Base-by-base conservation (phyloP, 2,797 vertebrate genomes). In the Lithobates pipiens region DNA sequence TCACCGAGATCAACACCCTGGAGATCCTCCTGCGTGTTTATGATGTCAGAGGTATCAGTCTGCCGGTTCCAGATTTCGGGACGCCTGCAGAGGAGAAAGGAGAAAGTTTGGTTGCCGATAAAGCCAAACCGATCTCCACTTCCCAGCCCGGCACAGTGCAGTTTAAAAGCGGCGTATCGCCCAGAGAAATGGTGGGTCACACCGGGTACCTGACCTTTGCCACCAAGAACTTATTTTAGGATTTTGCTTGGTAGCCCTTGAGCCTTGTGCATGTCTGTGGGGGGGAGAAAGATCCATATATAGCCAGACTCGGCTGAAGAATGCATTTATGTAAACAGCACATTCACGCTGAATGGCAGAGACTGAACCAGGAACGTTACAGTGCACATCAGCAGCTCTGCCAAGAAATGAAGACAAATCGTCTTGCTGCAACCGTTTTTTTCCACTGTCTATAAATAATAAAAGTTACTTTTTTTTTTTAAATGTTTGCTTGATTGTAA, bases 121-220 rank as follows among this genome's bases (percentile, higher is more conserved):
- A 82, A 32, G 85, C 91, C 80, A 85, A 88, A 25, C 89, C 88
- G 81, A 89, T 84, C 18, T 84, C 89, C n/a, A 61, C 23, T 0
- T 88, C 67, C 68, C 91, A 91, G 86, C 92, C 90, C 2, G 85
- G 92, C 15, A 79, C 94, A 0, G 23, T 93, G 85, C 88, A 91
- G 89, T 92, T 97, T 88, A 97, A 95, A 91, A 98, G 96, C 10
- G 96, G 97, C 0, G 95, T 94, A 0, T 93, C 95, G 0, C 95
- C 95, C 84, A 93, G 95, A 88, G 97, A 99, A 84, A 94, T 97
- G 15, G 96, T 97, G 0, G 98, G 97, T 44, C 98, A 99, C 94
- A 99, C 98, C 0, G 98, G 98, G 1, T 99, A 99, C 93, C 95
- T 99, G 86, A 99, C 97, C 81, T 99, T 99, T 13, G 98, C 98